These are phyloP conservation scores for Enteromius paludinosus DNA, from an alignment of 2,797 vertebrate genomes.

Conservation along the genomic window DNA sequence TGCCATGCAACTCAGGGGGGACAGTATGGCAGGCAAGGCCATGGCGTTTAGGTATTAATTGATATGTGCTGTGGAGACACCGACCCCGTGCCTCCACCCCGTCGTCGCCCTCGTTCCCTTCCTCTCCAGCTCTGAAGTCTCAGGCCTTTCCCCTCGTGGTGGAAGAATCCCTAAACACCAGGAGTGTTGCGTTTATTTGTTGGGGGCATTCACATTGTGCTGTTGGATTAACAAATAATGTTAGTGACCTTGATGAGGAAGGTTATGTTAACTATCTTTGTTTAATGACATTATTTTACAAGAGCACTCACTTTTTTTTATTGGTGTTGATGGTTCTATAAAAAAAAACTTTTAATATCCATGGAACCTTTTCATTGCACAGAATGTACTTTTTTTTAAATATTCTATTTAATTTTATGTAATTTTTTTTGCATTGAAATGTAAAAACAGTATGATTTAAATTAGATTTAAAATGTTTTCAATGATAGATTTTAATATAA, in stretches of 20 bases:
- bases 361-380: background rate
- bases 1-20: slow-evolving; percentile 57
- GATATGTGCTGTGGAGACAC: slow-evolving; percentile 76
- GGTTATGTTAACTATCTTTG: slow-evolving; percentile 69
- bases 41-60: slow-evolving; percentile 76
- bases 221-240: slow-evolving; percentile 63
- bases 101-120: background rate
- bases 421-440: background rate
- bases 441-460: background rate
- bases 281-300: slow-evolving; percentile 20
- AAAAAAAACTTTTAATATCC: background rate
- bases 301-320: background rate
- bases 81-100: slow-evolving; percentile 25
- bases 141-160: slow-evolving; percentile 62
- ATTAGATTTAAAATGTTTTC: background rate
- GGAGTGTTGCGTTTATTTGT: slow-evolving; percentile 47
- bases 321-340: background rate
- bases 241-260: slow-evolving; percentile 74
- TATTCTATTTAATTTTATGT: no score
- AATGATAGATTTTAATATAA: background rate
- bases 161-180: slow-evolving; percentile 47
- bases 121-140: slow-evolving; percentile 48
- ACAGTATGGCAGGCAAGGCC: slow-evolving; percentile 57
- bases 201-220: slow-evolving; percentile 34
- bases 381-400: background rate